Conservation (phyloP, 2,888 invertebrate genomes). For the Embidobia sp. region DNA sequence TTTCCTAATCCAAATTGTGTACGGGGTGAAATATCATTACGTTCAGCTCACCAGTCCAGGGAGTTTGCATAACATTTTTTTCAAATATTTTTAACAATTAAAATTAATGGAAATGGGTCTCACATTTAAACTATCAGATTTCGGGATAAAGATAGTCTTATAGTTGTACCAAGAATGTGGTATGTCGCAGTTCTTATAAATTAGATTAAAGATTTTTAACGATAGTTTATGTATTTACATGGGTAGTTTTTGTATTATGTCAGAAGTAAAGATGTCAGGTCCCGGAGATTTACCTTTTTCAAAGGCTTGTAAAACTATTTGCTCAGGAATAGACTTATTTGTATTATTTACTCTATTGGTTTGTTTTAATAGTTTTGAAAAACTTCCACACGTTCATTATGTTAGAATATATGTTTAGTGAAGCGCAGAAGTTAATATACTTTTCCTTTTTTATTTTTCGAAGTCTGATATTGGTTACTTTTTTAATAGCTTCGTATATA, state of each 20-base stretch:
- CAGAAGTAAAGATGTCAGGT: no score
- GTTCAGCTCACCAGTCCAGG: conserved; percentile 9
- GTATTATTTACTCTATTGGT: neutral
- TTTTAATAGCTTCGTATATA: neutral
- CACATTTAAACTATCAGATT: conserved; percentile 1
- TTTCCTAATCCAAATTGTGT: neutral
- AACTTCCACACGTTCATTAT: neutral
- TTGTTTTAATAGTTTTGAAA: conserved; percentile 14
- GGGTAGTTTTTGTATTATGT: no score
- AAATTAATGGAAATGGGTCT: conserved; percentile 16
- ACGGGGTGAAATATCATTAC: neutral
- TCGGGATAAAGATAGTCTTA: conserved; percentile 14
- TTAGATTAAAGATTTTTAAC: neutral
- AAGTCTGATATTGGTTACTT: neutral
- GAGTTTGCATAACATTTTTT: conserved; percentile 4
- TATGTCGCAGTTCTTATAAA: neutral
- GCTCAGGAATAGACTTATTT: neutral
- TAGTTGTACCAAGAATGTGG: neutral
- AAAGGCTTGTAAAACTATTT: neutral
- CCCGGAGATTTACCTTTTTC: no score
- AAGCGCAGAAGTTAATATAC: conserved; percentile 16
- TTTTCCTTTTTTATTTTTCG: conserved; percentile 15
- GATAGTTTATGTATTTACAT: no score
- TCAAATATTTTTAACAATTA: conserved; percentile 12
- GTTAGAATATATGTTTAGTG: conserved; percentile 11